phyloP scores from a whole-genome alignment of 2,113 vertebrate genomes.

The Coptodon bakossiorum region DNA sequence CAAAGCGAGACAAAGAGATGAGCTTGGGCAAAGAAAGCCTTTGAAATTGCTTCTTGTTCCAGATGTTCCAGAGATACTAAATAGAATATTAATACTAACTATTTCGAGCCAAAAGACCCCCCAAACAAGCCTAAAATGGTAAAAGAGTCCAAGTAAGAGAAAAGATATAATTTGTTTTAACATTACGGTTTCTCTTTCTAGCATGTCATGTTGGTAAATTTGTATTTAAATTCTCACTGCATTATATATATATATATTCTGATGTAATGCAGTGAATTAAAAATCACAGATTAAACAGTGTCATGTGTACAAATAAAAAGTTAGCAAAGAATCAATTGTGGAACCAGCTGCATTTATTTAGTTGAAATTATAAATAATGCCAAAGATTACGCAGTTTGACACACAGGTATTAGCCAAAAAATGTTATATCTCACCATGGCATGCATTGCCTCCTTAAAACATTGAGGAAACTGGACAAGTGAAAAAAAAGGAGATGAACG shows the following conservation, averaged over 20 bases:
- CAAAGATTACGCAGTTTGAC: not conserved
- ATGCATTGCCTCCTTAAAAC: not conserved
- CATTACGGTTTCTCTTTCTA: not conserved
- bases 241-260: not conserved
- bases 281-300: not conserved
- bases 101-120: not conserved
- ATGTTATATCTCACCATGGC: not conserved
- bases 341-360: not conserved
- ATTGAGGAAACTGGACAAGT: not conserved
- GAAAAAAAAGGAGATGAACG: not conserved
- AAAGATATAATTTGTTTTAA: not conserved
- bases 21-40: not conserved
- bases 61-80: not conserved
- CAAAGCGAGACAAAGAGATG: not conserved
- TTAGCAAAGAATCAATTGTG: not conserved
- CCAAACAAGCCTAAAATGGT: not conserved
- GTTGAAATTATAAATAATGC: not conserved
- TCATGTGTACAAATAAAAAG: not conserved
- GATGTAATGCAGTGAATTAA: not conserved
- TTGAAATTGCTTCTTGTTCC: not conserved
- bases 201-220: not conserved
- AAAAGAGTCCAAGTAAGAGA: not conserved
- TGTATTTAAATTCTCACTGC: not conserved
- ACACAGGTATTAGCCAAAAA: not conserved
- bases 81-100: not conserved